Evolutionary conservation across 2,797 vertebrate genomes (phyloP), one percentile per base, ranked within the genome.

Genomic region (Erethizon dorsatum): DNA sequence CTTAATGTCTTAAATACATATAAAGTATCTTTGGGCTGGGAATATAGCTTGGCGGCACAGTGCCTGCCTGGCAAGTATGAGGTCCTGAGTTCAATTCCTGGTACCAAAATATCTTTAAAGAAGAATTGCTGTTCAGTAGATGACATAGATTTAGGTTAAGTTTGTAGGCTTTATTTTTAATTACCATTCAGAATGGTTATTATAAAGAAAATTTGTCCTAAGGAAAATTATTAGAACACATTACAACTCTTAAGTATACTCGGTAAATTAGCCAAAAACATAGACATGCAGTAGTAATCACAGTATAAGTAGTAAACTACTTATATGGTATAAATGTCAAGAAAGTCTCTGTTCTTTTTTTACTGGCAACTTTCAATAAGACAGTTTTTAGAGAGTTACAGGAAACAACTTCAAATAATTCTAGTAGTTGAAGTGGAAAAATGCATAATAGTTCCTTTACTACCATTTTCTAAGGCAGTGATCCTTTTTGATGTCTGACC

Each of bases 161-260:
- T 93, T 75, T 82, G 31, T 45, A 47, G 22, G 18, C 65, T 59
- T 33, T 89, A 41, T 83, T 89, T 94, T 96, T 86, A 73, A 86
- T 97, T 96, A 95, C 57, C 41, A 37, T 61, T 92, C 77, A 93
- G 77, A 97, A 80, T 93, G 79, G 65, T 75, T 94, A 78, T 54
- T 91, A 84, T 71, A 93, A 82, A 77, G 0, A 61, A 80, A 90
- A 85, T 20, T 54, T 54, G 33, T 67, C 33, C 17, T 73, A 67
- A 95, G 33, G 18, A 93, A 95, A 96, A 83, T 18, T 91, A 83
- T 9, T 57, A 88, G 86, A 85, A 73, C 69, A 86, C 56, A 92
- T 83, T 75, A 61, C 14, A 15, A 59, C 14, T 61, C 15, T 91
- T 67, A 85, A 28, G 0, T 90, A n/a, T 96, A 45, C 28, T 93